phyloP scores from a whole-genome alignment of 2,888 invertebrate genomes.

The Timema podura region DNA sequence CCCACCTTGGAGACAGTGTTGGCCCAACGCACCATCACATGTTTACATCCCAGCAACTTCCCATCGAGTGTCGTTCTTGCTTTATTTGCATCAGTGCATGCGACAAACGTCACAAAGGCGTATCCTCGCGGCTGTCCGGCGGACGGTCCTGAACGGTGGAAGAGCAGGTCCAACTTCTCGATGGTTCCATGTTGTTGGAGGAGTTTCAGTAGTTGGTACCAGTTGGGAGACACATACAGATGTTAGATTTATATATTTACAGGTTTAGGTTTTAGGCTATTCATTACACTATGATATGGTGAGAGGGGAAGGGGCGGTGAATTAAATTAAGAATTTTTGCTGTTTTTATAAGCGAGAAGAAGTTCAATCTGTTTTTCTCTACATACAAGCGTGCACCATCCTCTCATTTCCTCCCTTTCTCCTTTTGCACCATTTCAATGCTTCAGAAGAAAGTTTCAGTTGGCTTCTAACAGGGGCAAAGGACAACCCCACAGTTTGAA shows the following conservation, averaged over 20 bases:
- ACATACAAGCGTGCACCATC: no score
- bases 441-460: no score
- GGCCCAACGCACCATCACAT: slow-evolving; percentile 76
- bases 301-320: no score
- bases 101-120: slow-evolving; percentile 82
- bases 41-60: slow-evolving; percentile 66
- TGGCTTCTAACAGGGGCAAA: no score
- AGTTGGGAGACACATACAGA: slow-evolving; percentile 53
- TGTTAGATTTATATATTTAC: slow-evolving; percentile 41
- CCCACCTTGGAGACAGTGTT: slow-evolving; percentile 64
- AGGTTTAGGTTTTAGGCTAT: no score
- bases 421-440: no score
- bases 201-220: slow-evolving; percentile 95
- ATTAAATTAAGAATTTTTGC: no score
- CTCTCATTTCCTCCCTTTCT: no score
- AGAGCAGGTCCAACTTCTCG: slow-evolving; percentile 93
- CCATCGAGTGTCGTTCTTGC: slow-evolving; percentile 74
- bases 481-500: no score
- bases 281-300: no score
- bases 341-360: no score
- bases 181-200: slow-evolving; percentile 90
- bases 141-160: slow-evolving; percentile 86
- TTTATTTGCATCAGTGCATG: slow-evolving; percentile 61
- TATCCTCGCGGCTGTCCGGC: slow-evolving; percentile 88
- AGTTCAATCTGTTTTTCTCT: no score